Conservation (phyloP, 2,113 vertebrate species). For the Alaudala cheleensis region DNA sequence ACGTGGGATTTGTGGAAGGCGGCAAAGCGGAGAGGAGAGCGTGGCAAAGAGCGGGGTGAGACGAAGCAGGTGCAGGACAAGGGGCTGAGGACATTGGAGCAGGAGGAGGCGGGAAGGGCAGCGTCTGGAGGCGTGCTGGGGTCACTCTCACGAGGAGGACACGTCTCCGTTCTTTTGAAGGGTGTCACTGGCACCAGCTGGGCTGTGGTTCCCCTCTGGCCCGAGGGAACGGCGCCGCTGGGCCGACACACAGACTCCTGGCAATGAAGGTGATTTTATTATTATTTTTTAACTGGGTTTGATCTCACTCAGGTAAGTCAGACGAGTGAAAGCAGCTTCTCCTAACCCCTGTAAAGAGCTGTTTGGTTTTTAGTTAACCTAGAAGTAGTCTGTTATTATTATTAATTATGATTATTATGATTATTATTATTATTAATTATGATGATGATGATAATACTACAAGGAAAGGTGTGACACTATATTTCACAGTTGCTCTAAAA, state of each 20-base stretch:
- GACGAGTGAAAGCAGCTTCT: slow-evolving; percentile 41
- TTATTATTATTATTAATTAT: background rate
- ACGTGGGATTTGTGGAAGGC: background rate
- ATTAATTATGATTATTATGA: background rate
- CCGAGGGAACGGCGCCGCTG: background rate
- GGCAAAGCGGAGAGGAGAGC: background rate
- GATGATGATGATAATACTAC: background rate
- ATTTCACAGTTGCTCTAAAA: slow-evolving; percentile 33
- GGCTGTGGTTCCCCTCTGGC: background rate
- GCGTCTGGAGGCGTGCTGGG: background rate
- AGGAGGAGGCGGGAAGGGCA: background rate
- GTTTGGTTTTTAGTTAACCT: slow-evolving; percentile 32
- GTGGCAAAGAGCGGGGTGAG: background rate
- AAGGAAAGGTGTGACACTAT: slow-evolving; percentile 49
- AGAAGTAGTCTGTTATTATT: slow-evolving; percentile 29
- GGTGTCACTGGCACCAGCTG: background rate
- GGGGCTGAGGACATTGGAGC: background rate
- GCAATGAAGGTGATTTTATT: background rate
- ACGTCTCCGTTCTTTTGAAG: background rate
- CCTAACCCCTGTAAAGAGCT: slow-evolving; percentile 43
- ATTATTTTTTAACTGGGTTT: slow-evolving; percentile 21
- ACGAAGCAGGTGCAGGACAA: background rate
- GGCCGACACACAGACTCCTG: background rate
- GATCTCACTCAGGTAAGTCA: slow-evolving; percentile 50
- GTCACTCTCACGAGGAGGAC: background rate